Evolutionary conservation across 2,113 vertebrate species (phyloP).

Genomic region (Microcebus ravelobensis): DNA sequence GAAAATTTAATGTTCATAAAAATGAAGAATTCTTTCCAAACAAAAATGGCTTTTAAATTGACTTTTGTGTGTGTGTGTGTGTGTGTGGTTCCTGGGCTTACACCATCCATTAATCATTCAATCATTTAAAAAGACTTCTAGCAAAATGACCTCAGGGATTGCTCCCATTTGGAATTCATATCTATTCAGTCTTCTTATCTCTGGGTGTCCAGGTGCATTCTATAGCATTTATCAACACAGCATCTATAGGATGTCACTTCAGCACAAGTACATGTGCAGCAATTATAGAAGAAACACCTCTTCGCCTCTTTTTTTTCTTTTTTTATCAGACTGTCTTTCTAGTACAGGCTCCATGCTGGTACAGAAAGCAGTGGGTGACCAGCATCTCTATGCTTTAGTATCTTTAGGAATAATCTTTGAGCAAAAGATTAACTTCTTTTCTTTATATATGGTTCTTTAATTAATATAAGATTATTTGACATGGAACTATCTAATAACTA

Average conservation of each 20-base stretch:
- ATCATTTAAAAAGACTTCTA: constrained; percentile 28
- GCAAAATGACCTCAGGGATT: constrained; percentile 20
- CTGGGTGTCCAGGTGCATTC: constrained; percentile 10
- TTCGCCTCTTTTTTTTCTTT: not conserved
- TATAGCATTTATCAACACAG: constrained; percentile 25
- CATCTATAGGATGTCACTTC: constrained; percentile 16
- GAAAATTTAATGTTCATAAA: constrained; percentile 29
- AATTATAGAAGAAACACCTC: not conserved
- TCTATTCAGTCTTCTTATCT: constrained; percentile 42
- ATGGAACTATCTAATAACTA: not conserved
- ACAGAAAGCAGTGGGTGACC: not conserved
- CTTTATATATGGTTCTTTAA: not conserved
- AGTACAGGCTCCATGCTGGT: not conserved
- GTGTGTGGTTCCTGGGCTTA: not conserved
- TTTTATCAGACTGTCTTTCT: not conserved
- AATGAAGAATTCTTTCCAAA: constrained; percentile 39
- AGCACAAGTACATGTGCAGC: not conserved
- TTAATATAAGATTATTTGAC: not conserved
- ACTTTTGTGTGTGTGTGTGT: not conserved
- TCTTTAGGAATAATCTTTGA: not conserved
- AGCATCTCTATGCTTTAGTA: not conserved
- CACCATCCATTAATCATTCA: constrained; percentile 6
- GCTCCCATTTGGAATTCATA: constrained; percentile 49
- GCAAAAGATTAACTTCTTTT: not conserved
- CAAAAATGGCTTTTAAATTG: constrained; percentile 24